Base-by-base conservation (phyloP, 2,888 invertebrate genomes). In the Siphlonurus alternatus region DNA sequence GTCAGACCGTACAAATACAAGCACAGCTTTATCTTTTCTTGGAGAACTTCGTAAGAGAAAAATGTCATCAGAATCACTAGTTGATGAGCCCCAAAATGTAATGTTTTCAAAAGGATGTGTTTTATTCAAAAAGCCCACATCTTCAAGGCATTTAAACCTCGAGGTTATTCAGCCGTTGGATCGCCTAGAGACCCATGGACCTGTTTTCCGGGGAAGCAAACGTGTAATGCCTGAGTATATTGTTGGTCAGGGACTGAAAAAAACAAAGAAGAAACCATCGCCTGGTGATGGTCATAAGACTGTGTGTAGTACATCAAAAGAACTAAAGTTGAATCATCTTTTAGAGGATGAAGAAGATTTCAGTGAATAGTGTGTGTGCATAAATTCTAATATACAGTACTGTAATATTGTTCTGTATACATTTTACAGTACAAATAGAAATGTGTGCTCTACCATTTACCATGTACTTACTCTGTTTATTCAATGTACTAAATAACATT, bases 141-240 rank as follows among this genome's bases (percentile, higher is more conserved):
- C 20, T 23, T 25, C 53, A n/a, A 23, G 24, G 2, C 22, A 22
- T 56, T 59, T 59, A 38, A 5, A 5, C 15, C 15, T 3, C 2
- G 60, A 63, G 2, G 54, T 51, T 0, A 23, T 67, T 19, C 61
- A 59, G 18, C 19, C 66, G 3, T 23, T 71, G 20, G 66, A 68
- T 1, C 7, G 56, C 5, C 5, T 22, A 7, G 64, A 64, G 7
- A 70, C 74, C n/a, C 71, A 72, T 24, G 80, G 78, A 66, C 74
- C 82, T 2, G 75, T 80, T 62, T 83, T 86, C 69, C 82, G 80
- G 71, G 83, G 80, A 66, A 85, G 83, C 64, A 90, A 88, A 75
- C 72, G 88, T 59, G 76, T 89, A 0, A 87, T 90, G 87, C 90
- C 91, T 0, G 90, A 91, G 71, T 90, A 90, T 79, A 83, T 88